Conservation (phyloP, 2,888 invertebrate species). For the Halocaridina rubra region DNA sequence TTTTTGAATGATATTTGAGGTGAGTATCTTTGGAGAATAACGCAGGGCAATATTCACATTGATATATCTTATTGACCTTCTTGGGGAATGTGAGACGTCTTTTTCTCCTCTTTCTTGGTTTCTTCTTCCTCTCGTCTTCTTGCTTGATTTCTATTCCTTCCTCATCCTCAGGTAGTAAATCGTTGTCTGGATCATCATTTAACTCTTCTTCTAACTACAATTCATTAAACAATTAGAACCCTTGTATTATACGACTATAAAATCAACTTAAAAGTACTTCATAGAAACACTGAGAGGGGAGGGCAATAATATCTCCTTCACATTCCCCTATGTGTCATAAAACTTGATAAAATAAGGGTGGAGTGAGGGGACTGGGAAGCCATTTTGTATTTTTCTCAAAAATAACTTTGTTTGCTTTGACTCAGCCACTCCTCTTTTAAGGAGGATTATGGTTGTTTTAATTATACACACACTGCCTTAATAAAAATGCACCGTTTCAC, state of each 20-base stretch:
- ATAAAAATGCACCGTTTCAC: no score
- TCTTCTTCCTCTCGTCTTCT: neutral
- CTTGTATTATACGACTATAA: neutral
- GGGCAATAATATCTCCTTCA: no score
- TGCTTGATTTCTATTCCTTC: conserved; percentile 28
- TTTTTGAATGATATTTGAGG: conserved; percentile 48
- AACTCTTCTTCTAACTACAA: conserved; percentile 6
- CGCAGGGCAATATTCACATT: conserved; percentile 53
- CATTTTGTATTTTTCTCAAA: no score
- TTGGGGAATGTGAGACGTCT: conserved; percentile 38
- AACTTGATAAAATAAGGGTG: no score
- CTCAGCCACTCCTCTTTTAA: no score
- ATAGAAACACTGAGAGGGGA: no score
- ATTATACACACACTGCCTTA: no score
- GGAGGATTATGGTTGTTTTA: no score
- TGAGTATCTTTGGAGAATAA: conserved; percentile 50
- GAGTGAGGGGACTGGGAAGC: no score
- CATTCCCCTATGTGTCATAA: no score
- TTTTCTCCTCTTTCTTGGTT: conserved; percentile 29
- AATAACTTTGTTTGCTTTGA: no score
- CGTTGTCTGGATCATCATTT: conserved; percentile 4
- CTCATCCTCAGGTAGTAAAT: conserved; percentile 30
- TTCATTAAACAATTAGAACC: no score
- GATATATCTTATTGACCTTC: conserved; percentile 35
- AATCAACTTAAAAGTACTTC: neutral